These are phyloP conservation scores for Lottia gigantea DNA, from an alignment of 2,888 invertebrate genomes.

Conservation along the genomic window DNA sequence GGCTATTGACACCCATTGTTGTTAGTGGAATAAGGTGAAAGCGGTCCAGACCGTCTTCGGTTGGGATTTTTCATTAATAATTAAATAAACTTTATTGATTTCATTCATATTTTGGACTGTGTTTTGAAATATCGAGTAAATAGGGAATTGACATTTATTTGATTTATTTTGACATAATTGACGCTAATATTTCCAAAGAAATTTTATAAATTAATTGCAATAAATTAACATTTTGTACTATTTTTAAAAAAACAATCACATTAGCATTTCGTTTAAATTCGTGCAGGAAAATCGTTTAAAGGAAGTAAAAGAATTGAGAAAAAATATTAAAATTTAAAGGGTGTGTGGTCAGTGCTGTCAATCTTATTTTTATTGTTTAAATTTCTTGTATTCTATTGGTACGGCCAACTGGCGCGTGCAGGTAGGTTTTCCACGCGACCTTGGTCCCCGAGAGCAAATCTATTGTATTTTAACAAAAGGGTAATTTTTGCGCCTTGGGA, in stretches of 20 bases:
- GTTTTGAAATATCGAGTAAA: too few species aligned
- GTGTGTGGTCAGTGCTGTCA: conserved; percentile 9
- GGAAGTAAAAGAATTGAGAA: too few species aligned
- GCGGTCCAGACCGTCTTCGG: neutral
- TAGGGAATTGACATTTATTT: too few species aligned
- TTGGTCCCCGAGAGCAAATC: conserved; percentile 1
- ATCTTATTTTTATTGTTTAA: neutral
- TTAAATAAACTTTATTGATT: conserved; percentile 2
- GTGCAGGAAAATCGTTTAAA: too few species aligned
- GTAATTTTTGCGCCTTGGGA: conserved; percentile 2
- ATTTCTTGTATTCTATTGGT: conserved; percentile 1
- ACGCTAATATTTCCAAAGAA: too few species aligned
- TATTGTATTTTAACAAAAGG: conserved; percentile 9
- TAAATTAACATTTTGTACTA: too few species aligned
- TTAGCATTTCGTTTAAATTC: too few species aligned
- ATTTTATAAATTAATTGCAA: too few species aligned
- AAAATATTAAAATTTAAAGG: neutral
- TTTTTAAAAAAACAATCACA: too few species aligned
- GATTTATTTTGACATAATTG: too few species aligned
- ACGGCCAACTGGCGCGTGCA: neutral
- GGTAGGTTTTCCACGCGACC: conserved; percentile 1
- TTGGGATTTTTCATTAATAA: conserved; percentile 7
- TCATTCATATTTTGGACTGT: too few species aligned
- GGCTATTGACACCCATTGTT: conserved; percentile 11
- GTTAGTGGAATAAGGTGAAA: neutral